These are phyloP conservation scores for Ophion costatus DNA, from an alignment of 2,888 invertebrate species.

Conservation along the genomic window DNA sequence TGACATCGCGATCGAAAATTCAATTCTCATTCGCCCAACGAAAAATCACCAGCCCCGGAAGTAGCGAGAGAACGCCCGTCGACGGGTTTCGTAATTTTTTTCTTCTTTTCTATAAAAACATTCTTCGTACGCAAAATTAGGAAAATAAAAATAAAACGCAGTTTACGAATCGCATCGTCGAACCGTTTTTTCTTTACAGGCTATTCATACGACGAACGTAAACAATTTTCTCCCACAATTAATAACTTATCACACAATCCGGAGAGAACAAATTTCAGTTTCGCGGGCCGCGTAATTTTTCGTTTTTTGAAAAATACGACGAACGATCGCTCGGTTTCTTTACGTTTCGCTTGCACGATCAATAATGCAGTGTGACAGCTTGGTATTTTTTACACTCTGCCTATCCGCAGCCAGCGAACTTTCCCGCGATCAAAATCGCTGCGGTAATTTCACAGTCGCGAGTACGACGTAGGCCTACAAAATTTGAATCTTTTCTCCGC, in stretches of 20 bases:
- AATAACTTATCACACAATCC: conserved; percentile 58
- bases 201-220: conserved; percentile 38
- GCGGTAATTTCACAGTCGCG: conserved; percentile 17
- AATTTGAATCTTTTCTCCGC: conserved; percentile 29
- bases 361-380: neutral
- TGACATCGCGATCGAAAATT: conserved; percentile 4
- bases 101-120: conserved; percentile 6
- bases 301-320: neutral
- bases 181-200: conserved; percentile 32
- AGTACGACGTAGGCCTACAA: conserved; percentile 44
- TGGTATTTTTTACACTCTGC: neutral
- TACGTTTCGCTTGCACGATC: neutral
- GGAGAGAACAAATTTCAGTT: conserved; percentile 34
- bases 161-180: conserved; percentile 41
- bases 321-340: conserved; percentile 44
- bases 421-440: conserved; percentile 4
- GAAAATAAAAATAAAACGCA: conserved; percentile 27
- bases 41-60: conserved; percentile 55
- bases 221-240: conserved; percentile 49
- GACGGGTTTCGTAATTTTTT: conserved; percentile 40
- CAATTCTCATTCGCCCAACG: conserved; percentile 15
- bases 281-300: conserved; percentile 20
- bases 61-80: conserved; percentile 46
- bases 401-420: conserved; percentile 16
- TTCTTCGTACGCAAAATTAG: conserved; percentile 8